These are phyloP conservation scores for Catagonus wagneri DNA, from an alignment of 2,113 vertebrate genomes.

Conservation along the genomic window DNA sequence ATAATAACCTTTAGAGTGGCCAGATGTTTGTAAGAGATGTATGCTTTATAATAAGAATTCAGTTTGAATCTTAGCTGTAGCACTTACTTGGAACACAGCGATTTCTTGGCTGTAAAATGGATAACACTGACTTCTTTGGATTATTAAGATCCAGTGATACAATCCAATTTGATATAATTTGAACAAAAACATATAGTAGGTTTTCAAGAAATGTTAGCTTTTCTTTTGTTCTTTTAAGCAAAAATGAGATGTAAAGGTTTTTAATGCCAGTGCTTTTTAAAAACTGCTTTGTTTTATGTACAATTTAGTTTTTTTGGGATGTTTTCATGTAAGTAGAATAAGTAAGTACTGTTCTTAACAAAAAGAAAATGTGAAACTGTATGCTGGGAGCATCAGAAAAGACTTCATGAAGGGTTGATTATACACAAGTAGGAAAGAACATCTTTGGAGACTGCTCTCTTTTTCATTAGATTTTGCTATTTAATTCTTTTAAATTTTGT, in stretches of 20 bases:
- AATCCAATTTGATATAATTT: neutral
- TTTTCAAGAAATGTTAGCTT: neutral
- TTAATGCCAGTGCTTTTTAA: neutral
- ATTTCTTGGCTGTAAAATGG: neutral
- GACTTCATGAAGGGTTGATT: neutral
- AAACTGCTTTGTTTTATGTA: neutral
- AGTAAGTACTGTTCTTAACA: neutral
- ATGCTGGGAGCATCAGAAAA: neutral
- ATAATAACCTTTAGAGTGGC: neutral
- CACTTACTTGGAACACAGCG: neutral
- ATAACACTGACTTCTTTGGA: neutral
- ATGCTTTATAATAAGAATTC: neutral
- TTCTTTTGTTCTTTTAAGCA: slow-evolving; percentile 13
- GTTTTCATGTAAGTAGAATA: neutral
- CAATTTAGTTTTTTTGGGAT: neutral
- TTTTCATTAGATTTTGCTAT: neutral
- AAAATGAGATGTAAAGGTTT: neutral
- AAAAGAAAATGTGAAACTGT: neutral
- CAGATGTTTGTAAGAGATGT: neutral
- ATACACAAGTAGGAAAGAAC: neutral
- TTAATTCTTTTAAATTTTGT: slow-evolving; percentile 17
- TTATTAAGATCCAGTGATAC: neutral
- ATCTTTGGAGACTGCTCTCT: neutral
- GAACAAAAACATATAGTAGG: neutral
- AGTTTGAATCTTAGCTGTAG: neutral